phyloP scores from a whole-genome alignment of 1,140 invertebrate genomes.

The Drosophila persimilis region DNA sequence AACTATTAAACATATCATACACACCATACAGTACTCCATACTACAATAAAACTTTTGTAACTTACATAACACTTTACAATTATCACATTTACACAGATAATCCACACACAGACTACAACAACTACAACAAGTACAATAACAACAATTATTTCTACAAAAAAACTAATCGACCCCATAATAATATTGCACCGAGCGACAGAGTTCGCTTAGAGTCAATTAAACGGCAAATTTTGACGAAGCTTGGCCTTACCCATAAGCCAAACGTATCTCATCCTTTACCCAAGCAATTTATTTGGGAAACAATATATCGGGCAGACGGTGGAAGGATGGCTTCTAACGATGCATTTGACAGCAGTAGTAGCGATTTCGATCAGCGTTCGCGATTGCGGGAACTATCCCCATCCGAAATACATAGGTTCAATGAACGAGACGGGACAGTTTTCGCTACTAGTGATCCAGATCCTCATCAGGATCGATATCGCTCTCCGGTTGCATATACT shows the following conservation, averaged over 20 bases:
- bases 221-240: slow-evolving; percentile 89
- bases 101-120: slow-evolving; percentile 71
- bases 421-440: neutral
- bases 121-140: slow-evolving; percentile 55
- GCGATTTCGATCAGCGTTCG: slow-evolving; percentile 5
- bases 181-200: slow-evolving; percentile 83
- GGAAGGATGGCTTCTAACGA: slow-evolving; percentile 48
- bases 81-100: slow-evolving; percentile 78
- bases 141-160: slow-evolving; percentile 60
- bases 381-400: slow-evolving; percentile 4
- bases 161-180: slow-evolving; percentile 46
- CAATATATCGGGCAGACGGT: slow-evolving; percentile 86
- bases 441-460: slow-evolving; percentile 9
- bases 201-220: slow-evolving; percentile 90
- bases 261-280: slow-evolving; percentile 88
- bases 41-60: slow-evolving; percentile 18
- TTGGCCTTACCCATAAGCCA: slow-evolving; percentile 87
- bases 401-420: neutral
- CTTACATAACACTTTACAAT: slow-evolving; percentile 71
- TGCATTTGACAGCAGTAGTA: slow-evolving; percentile 38
- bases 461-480: slow-evolving; percentile 9
- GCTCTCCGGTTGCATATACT: slow-evolving; percentile 10
- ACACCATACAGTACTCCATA: slow-evolving; percentile 9
- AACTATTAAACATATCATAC: slow-evolving; percentile 1
- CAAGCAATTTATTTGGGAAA: slow-evolving; percentile 88